Evolutionary conservation across 2,888 invertebrate species (phyloP), one percentile per base, ranked within the genome.

Genomic region (Antheraea yamamai): DNA sequence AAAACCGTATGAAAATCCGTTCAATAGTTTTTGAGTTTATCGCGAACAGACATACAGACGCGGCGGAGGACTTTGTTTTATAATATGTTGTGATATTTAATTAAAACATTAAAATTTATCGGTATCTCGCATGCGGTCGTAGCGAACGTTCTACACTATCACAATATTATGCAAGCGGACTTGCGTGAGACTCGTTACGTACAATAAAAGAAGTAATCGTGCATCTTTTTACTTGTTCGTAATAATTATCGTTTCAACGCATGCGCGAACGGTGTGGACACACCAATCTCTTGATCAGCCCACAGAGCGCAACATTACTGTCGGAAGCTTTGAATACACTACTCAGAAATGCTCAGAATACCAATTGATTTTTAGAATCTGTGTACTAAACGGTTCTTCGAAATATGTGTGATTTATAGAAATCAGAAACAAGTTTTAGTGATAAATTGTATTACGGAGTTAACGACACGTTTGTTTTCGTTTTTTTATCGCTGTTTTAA

Each of bases 61-160:
- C n/a, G n/a, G n/a, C n/a, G n/a, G n/a, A n/a, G n/a, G n/a, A n/a
- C n/a, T n/a, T n/a, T n/a, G n/a, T n/a, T n/a, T n/a, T n/a, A n/a
- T n/a, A n/a, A n/a, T n/a, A n/a, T n/a, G n/a, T n/a, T n/a, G n/a
- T n/a, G n/a, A n/a, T n/a, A 47, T 47, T 47, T 47, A 47, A 47
- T 10, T 10, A 47, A 12, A 8, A 47, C 12, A 12, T 7, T 12
- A 47, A 47, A 12, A 12, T 55, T 77, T 81, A 80, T 83, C 78
- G 81, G 79, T 81, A 81, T 85, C 83, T 83, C 75, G 72, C 58
- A 75, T 51, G 75, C 74, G 74, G 74, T 73, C 23, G 10, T 23
- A 23, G 71, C 71, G 74, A 77, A 55, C 74, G 58, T 55, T 70
- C 39, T 58, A 23, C 70, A 26, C 20, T 73, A 61, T 72, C 55